Base-by-base conservation (phyloP, 2,888 invertebrate species). In the Heteromurus nitidus region DNA sequence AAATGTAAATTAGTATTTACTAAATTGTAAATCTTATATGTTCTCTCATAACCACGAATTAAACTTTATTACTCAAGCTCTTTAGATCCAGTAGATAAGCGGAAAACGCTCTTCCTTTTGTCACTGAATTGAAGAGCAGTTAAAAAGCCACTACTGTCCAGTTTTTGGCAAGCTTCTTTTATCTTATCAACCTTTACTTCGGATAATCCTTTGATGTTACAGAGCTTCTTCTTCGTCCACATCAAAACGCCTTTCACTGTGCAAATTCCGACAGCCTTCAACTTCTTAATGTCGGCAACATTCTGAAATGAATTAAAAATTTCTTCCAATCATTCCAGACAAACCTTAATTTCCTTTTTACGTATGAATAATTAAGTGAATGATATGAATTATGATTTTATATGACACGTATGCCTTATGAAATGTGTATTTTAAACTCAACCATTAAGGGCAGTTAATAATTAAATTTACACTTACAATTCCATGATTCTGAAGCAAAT, bases 231-330 rank as follows among this genome's bases (percentile, higher is more conserved):
- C 88, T 92, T 92, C 13, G 94, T 94, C 1, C 92, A 92, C 95
- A 95, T 95, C 88, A 94, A 93, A 74, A 95, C 91, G 0, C 95
- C 95, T 90, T 94, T 94, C 64, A 95, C 92, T 0, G 95, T 95
- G 88, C 94, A 95, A 87, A 95, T 94, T 85, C 95, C 95, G 62
- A 92, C 91, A 16, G 91, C 91, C 89, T 95, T 94, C 85, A 95
- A 89, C 89, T 94, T 93, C 89, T 94, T 94, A 30, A 95, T 93
- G 88, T 95, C 95, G 2, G 93, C 93, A 60, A 92, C 92, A 89
- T 93, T 93, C 90, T 89, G 36, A 69, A 7, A 82, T 65, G 28
- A 64, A 73, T 65, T 60, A 80, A 30, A 62, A 76, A 36, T 53
- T 36, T 24, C 65, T 36, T 22, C 16, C 30, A 60, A 60, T 24